These are phyloP conservation scores for Endotricha flammealis DNA, from an alignment of 2,888 invertebrate species.

Conservation along the genomic window DNA sequence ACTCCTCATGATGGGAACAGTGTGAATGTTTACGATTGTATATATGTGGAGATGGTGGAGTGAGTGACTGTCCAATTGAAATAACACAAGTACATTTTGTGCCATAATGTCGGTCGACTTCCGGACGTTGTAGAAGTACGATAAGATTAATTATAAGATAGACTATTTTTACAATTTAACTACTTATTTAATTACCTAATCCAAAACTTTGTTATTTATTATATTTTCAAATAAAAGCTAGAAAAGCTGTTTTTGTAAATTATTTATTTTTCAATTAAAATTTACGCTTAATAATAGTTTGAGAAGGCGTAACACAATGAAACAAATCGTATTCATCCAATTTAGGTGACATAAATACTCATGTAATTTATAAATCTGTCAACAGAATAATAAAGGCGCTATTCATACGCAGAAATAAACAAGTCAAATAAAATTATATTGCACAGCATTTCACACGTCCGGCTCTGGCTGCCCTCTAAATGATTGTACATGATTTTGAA, in stretches of 20 bases:
- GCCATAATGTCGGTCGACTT: no score
- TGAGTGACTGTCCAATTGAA: no score
- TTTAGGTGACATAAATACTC: neutral
- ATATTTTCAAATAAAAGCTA: no score
- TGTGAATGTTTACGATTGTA: no score
- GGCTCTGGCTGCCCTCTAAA: constrained; percentile 24
- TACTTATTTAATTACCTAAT: no score
- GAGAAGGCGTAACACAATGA: constrained; percentile 39
- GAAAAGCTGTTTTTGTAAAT: no score
- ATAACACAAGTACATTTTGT: no score
- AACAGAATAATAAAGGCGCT: constrained; percentile 7
- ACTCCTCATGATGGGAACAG: constrained; percentile 2
- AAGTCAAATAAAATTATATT: constrained; percentile 23
- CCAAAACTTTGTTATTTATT: no score
- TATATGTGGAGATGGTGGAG: no score
- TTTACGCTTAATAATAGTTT: constrained; percentile 43
- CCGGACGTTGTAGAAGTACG: no score
- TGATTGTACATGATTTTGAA: constrained; percentile 33
- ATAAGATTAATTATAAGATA: neutral
- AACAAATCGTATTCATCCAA: constrained; percentile 11
- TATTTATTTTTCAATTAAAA: constrained; percentile 28
- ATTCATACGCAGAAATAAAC: neutral
- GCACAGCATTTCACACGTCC: constrained; percentile 19
- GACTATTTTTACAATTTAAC: no score
- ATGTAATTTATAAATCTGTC: constrained; percentile 3